Conservation (phyloP, 2,888 invertebrate species). For the Rugalucina vietnamica region DNA sequence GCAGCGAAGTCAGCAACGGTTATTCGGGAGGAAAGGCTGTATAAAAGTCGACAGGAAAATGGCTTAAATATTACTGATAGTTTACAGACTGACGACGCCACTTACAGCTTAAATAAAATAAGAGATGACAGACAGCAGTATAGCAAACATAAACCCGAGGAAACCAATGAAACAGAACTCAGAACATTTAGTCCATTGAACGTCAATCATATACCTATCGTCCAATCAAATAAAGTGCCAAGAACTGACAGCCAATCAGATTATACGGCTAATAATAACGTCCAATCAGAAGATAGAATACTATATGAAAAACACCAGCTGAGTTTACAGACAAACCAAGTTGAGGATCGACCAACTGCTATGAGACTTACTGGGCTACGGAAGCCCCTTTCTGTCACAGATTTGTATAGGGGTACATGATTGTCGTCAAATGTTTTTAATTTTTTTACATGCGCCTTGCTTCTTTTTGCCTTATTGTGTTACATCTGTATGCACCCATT, state of each 20-base stretch:
- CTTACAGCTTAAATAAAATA: background rate
- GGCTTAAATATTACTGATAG: background rate
- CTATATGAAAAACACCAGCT: background rate
- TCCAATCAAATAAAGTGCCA: background rate
- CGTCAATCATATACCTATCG: background rate
- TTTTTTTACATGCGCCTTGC: background rate
- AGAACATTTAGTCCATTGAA: background rate
- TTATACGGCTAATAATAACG: background rate
- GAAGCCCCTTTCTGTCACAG: constrained; percentile 42
- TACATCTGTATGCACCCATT: no score
- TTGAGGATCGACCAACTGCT: constrained; percentile 42
- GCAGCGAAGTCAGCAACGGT: background rate
- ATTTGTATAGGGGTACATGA: background rate
- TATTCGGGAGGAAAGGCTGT: background rate
- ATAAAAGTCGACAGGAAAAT: background rate
- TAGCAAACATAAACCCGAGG: background rate
- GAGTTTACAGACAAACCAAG: background rate
- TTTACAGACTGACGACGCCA: background rate
- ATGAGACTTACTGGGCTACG: constrained; percentile 47
- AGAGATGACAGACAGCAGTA: background rate
- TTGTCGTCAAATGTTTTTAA: background rate
- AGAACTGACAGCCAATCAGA: background rate
- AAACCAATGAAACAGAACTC: background rate
- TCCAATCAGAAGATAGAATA: background rate
- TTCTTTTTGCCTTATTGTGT: no score